Evolutionary conservation across 2,113 vertebrate genomes (phyloP), one percentile per base, ranked within the genome.

Genomic region (Blennius ocellaris): DNA sequence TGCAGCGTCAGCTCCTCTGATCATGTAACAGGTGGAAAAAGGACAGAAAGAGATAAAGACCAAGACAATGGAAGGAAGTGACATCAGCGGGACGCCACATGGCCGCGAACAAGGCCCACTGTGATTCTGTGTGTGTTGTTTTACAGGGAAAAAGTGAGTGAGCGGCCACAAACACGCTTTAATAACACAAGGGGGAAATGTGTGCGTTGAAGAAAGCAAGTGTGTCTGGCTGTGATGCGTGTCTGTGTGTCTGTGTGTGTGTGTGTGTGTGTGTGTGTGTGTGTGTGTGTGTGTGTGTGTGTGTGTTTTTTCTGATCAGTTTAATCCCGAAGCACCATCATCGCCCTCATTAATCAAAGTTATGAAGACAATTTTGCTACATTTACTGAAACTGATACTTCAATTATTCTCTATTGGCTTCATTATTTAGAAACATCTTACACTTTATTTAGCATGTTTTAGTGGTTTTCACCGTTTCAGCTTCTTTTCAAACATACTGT

Each of bases 121-220:
- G 37, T n/a, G 11, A 9, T n/a, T 49, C 16, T 55, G 15, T 43
- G 2, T 38, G 47, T 61, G 16, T 62, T 58, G 52, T 78, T 58
- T 60, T 78, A 71, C 52, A 50, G 71, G 51, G 64, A 70, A 59
- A n/a, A 73, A 47, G 49, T 86, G 87, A 85, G 39, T 85, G 76
- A 89, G 84, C 76, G 62, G 65, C 69, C 54, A 86, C 76, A 85
- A 82, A 84, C 74, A 69, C 73, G 17, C 21, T 4, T 30, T 30
- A 30, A 30, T 30, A 30, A 30, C 21, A 30, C 21, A 30, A 2
- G 21, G 21, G 21, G 2, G 21, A 30, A 30, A 16, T 61, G 3
- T 63, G 43, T 81, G 61, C 83, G 65, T 58, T 15, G 57, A 64
- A 81, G 61, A 30, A 30, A 30, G 68, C 43, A 44, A 40, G 69